Base-by-base conservation (phyloP, 37 sponge, comb jelly and placozoan genomes). In the Dysidea cf. avara region DNA sequence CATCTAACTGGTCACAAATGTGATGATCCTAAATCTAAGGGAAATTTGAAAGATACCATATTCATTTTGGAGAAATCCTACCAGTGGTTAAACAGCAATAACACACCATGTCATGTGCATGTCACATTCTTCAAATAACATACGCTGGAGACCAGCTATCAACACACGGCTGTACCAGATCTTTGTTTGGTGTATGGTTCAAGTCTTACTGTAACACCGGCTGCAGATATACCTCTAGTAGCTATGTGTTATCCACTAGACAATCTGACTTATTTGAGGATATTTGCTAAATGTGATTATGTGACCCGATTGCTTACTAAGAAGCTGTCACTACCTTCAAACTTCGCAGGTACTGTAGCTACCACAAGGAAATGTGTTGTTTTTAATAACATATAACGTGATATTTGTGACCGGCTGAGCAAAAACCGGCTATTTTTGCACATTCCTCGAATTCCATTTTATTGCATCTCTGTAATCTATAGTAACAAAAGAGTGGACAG, bases 271-370 rank as follows among this genome's bases (percentile, higher is more conserved):
- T 18, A 68, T 21, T 69, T 90, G 14, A 69, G 91, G 64, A 81
- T 90, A 16, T 68, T 57, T 77, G 91, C 78, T 26, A 90, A 85
- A 66, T 75, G 77, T 75, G 91, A 90, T 28, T 66, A 87, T 24
- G 74, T 87, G n/a, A 47, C 56, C 20, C 56, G 36, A 60, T 39
- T 87, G 67, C 36, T 87, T 34, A 81, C 76, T 82, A 34, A 32
- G 37, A 87, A 81, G 39, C 66, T 87, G 39, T 77, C 66, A 49
- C 48, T 87, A 59, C 66, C 57, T 87, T 87, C 48, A 40, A 72
- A 20, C 71, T 87, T 0, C 57, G 37, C 52, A 81, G 86, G 79
- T 66, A 56, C n/a, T n/a, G n/a, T n/a, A n/a, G n/a, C n/a, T n/a
- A n/a, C n/a, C n/a, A n/a, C n/a, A n/a, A n/a, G n/a, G n/a, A n/a